Evolutionary conservation across 2,797 vertebrate species (phyloP), one percentile per base, ranked within the genome.

Genomic region (Rhinichthys osculus): DNA sequence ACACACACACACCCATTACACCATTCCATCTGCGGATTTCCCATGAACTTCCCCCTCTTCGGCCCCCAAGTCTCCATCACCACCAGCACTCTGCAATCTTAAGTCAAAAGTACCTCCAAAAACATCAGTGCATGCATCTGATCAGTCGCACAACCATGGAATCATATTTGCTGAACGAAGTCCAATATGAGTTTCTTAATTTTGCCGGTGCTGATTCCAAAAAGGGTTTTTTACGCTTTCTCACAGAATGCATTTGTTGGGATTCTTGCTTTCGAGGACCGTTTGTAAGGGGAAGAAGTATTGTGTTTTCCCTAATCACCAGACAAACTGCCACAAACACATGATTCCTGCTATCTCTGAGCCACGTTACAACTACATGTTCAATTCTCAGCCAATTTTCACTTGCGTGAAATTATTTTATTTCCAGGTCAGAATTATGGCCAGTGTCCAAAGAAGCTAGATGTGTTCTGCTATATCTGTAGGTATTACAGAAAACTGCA

Each of bases 11-110:
- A 89, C 35, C 33, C 78, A 81, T 70, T 84, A 86, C 83, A 85
- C 74, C 81, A 40, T 91, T 89, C 92, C 94, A 94, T 92, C 93
- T 94, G 93, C 89, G 90, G 87, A 57, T 17, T 88, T 93, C 91
- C 83, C 79, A 87, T 91, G 86, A 78, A 86, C 86, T 54, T 62
- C 73, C 87, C 88, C 74, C 74, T 81, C 23, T 76, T 23, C 35
- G 67, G 81, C 82, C 62, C 84, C 72, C 9, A 35, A 80, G 73
- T 86, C n/a, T 38, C 42, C 33, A 42, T 40, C 42, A 19, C 62
- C 78, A 87, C 57, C 42, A 69, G 67, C 27, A 78, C 44, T 72
- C 40, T 35, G 21, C 42, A 81, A 23, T 40, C 44, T 59, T 76
- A 5, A 50, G 16, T 67, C 76, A 70, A 47, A 44, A 13, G 40